phyloP scores from a whole-genome alignment of 2,888 invertebrate species.

The Drosophila aldrichi region DNA sequence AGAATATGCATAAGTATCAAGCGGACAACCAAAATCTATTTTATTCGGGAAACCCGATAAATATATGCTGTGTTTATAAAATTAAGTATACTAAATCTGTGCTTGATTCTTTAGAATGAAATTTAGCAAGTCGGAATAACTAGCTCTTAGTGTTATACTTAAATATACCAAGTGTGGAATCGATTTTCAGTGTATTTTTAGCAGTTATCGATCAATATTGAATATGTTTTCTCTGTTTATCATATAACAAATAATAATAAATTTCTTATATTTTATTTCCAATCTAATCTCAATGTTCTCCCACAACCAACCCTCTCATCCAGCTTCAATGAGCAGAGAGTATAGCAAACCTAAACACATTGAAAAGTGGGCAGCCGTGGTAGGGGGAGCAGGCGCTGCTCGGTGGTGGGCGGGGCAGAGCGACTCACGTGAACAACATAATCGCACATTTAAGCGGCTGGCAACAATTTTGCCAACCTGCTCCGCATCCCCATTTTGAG shows the following conservation, averaged over 20 bases:
- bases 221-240: too few species aligned
- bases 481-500: neutral
- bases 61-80: too few species aligned
- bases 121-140: too few species aligned
- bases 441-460: conserved; percentile 64
- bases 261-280: neutral
- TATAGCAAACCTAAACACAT: conserved; percentile 34
- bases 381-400: neutral
- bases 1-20: too few species aligned
- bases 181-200: too few species aligned
- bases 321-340: neutral
- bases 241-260: neutral
- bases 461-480: conserved; percentile 40
- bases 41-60: too few species aligned
- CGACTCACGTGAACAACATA: conserved; percentile 61
- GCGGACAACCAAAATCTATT: too few species aligned
- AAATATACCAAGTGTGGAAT: too few species aligned
- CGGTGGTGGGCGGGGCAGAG: neutral
- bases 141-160: too few species aligned
- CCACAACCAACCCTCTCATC: neutral
- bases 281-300: neutral
- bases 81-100: too few species aligned
- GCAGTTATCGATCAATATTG: too few species aligned
- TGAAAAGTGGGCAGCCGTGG: conserved; percentile 23
- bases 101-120: too few species aligned